Evolutionary conservation across 2,797 vertebrate species (phyloP).

Genomic region (Lates japonicus): DNA sequence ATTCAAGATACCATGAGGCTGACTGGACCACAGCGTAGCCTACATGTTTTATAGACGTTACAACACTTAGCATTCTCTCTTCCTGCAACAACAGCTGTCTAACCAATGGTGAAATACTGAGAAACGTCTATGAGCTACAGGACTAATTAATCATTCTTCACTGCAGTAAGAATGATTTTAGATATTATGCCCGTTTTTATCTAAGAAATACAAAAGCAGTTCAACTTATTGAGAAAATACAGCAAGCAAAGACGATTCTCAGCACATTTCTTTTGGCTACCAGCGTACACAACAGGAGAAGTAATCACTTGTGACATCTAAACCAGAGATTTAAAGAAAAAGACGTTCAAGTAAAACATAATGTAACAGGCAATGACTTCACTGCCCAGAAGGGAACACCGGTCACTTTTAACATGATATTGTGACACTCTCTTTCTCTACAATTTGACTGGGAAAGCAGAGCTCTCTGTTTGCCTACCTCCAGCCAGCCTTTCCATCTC

Average conservation of each 20-base stretch:
- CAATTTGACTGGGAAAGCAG: conserved; percentile 34
- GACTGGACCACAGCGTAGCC: conserved; percentile 38
- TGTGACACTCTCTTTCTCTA: conserved; percentile 51
- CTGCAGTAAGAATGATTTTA: background rate
- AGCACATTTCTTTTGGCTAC: conserved; percentile 29
- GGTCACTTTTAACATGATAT: conserved; percentile 50
- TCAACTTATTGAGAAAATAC: background rate
- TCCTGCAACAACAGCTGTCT: conserved; percentile 63
- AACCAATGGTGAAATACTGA: conserved; percentile 20
- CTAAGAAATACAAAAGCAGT: background rate
- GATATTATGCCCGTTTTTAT: background rate
- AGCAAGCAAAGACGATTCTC: background rate
- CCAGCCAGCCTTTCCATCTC: conserved; percentile 84
- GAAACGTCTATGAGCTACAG: background rate
- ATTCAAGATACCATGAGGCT: conserved; percentile 59
- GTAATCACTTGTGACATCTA: conserved; percentile 47
- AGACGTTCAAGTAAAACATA: conserved; percentile 22
- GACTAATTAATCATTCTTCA: background rate
- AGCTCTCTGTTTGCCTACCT: conserved; percentile 87
- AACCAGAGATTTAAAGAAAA: conserved; percentile 51
- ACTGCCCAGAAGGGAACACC: conserved; percentile 32
- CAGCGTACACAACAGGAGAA: conserved; percentile 34
- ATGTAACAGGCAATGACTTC: conserved; percentile 48
- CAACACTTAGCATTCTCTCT: conserved; percentile 62
- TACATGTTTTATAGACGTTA: conserved; percentile 51